These are phyloP conservation scores for Chascanopsetta lugubris DNA, from an alignment of 2,113 vertebrate genomes.

Conservation along the genomic window DNA sequence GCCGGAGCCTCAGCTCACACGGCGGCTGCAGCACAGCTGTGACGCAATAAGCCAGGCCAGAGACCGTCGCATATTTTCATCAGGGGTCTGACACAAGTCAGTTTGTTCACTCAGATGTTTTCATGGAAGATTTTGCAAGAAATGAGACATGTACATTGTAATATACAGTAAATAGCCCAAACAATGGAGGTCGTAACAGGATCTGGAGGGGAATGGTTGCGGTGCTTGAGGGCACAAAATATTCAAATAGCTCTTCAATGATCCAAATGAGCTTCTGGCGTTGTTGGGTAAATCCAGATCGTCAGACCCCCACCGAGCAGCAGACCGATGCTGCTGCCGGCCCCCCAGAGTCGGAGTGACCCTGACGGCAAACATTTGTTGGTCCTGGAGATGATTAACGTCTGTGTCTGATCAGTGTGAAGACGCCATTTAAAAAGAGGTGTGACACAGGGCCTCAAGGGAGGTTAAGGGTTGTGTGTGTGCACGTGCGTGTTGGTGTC, in stretches of 20 bases:
- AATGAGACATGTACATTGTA: no score
- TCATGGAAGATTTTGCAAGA: no score
- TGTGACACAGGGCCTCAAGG: constrained; percentile 51
- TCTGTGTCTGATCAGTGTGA: constrained; percentile 30
- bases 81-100: no score
- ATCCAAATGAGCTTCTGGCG: not conserved
- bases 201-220: no score
- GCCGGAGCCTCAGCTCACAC: no score
- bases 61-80: no score
- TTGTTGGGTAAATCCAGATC: constrained; percentile 14
- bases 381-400: constrained; percentile 24
- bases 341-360: constrained; percentile 27
- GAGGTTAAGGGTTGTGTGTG: constrained; percentile 14
- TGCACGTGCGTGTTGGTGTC: not conserved
- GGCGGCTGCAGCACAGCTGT: no score
- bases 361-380: constrained; percentile 45
- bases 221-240: no score
- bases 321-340: not conserved
- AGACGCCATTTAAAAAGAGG: constrained; percentile 43
- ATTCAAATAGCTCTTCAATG: not conserved
- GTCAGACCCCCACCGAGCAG: not conserved
- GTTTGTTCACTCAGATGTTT: no score
- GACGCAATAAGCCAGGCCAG: no score
- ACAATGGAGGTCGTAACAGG: no score
- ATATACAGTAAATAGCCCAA: no score